These are phyloP conservation scores for Halcyon badia DNA, from an alignment of 2,797 vertebrate species.

Conservation along the genomic window DNA sequence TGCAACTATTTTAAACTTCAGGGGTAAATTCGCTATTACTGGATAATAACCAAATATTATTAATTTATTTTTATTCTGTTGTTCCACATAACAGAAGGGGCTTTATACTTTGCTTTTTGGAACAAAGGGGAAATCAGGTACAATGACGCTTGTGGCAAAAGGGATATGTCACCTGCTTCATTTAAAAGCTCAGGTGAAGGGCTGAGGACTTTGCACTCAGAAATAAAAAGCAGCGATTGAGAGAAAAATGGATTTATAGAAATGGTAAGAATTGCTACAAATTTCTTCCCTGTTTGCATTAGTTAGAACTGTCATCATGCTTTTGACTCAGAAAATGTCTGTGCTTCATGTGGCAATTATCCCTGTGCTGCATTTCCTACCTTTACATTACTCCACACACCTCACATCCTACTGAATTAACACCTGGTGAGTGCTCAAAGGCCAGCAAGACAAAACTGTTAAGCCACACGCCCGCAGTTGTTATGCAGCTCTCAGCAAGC, in stretches of 20 bases:
- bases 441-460: neutral
- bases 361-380: neutral
- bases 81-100: neutral
- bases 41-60: neutral
- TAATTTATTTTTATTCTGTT: neutral
- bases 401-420: neutral
- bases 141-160: neutral
- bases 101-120: neutral
- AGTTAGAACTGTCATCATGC: neutral
- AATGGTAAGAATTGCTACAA: neutral
- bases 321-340: neutral
- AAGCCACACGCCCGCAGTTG: neutral
- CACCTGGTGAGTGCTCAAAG: neutral
- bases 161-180: neutral
- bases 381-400: neutral
- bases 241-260: neutral
- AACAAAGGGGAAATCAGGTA: neutral
- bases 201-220: neutral
- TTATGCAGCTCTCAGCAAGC: neutral
- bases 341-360: neutral
- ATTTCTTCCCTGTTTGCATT: neutral
- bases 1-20: neutral
- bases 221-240: neutral
- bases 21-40: neutral
- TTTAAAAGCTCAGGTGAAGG: neutral